Evolutionary conservation across 2,888 invertebrate species (phyloP).

Genomic region (Leptogaster cylindrica): DNA sequence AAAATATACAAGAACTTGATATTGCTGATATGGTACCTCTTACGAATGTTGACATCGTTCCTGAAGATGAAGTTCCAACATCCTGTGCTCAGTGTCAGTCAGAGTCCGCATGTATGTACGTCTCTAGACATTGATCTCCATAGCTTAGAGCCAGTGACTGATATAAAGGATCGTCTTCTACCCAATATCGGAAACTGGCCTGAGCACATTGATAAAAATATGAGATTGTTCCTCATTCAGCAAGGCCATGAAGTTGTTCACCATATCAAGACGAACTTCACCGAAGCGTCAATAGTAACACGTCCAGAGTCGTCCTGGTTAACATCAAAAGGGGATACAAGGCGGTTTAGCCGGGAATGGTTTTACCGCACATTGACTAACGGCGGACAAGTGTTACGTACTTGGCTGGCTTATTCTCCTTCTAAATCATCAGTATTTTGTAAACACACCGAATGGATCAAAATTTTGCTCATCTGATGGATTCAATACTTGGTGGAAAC

Average conservation of each 20-base stretch:
- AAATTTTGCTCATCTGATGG: conserved; percentile 30
- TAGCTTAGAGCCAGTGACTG: too few relatives aligned
- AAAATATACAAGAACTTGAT: conserved; percentile 8
- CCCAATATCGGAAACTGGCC: background rate
- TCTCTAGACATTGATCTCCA: conserved; percentile 1
- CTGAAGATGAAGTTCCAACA: conserved; percentile 8
- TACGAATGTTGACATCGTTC: background rate
- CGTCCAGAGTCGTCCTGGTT: conserved; percentile 38
- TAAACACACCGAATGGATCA: conserved; percentile 39
- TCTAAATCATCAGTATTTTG: conserved; percentile 13
- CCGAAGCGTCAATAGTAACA: conserved; percentile 41
- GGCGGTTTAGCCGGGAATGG: background rate
- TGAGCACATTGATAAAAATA: background rate
- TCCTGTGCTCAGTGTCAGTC: too few relatives aligned
- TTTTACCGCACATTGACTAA: conserved; percentile 14
- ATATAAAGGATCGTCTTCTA: background rate
- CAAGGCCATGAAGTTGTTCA: conserved; percentile 35
- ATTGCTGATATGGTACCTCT: background rate
- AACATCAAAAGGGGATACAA: conserved; percentile 22
- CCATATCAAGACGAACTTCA: conserved; percentile 40
- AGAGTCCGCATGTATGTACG: background rate
- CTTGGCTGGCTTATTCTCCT: conserved; percentile 13
- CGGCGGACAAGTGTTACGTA: background rate
- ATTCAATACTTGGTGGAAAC: conserved; percentile 23
- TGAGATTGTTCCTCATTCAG: conserved; percentile 27